phyloP scores from a whole-genome alignment of 1,140 invertebrate species.

The Pemphigus obesinymphae region DNA sequence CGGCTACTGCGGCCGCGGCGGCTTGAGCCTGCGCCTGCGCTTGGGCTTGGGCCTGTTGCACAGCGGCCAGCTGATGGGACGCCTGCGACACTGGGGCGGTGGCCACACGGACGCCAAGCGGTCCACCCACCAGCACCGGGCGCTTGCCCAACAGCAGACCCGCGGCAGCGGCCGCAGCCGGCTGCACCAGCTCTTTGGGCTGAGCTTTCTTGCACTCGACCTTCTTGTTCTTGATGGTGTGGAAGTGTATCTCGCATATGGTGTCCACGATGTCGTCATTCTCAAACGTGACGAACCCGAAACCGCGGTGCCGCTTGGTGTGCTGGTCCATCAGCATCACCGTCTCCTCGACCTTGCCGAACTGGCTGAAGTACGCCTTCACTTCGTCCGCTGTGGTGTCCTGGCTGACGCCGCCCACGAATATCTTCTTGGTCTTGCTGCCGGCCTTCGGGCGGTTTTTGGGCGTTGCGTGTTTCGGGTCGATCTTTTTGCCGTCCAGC shows the following conservation, averaged over 20 bases:
- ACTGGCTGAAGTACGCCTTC: slow-evolving; percentile 85
- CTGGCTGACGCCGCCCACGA: slow-evolving; percentile 85
- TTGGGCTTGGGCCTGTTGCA: slow-evolving; percentile 57
- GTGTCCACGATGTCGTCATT: slow-evolving; percentile 85
- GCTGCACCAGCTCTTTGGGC: slow-evolving; percentile 82
- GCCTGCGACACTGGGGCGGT: slow-evolving; percentile 56
- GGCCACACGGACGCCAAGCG: slow-evolving; percentile 61
- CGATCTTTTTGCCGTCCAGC: slow-evolving; percentile 90
- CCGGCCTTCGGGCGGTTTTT: slow-evolving; percentile 80
- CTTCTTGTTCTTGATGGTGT: slow-evolving; percentile 90
- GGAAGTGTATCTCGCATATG: slow-evolving; percentile 87
- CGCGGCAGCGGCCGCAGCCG: slow-evolving; percentile 45
- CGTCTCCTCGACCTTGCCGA: slow-evolving; percentile 85
- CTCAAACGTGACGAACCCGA: slow-evolving; percentile 89
- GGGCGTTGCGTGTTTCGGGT: slow-evolving; percentile 87
- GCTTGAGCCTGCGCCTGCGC: slow-evolving; percentile 56
- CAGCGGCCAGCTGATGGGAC: slow-evolving; percentile 51
- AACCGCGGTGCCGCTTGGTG: slow-evolving; percentile 83
- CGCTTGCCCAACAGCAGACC: slow-evolving; percentile 68
- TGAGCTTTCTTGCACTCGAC: slow-evolving; percentile 90
- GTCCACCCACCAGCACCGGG: slow-evolving; percentile 59
- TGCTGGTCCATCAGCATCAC: slow-evolving; percentile 94
- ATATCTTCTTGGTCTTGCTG: slow-evolving; percentile 86
- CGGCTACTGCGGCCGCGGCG: slow-evolving; percentile 53
- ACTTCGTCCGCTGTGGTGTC: slow-evolving; percentile 87